These are phyloP conservation scores for Caenorhabditis macrosperma DNA, from an alignment of 2,888 invertebrate species.

Conservation along the genomic window DNA sequence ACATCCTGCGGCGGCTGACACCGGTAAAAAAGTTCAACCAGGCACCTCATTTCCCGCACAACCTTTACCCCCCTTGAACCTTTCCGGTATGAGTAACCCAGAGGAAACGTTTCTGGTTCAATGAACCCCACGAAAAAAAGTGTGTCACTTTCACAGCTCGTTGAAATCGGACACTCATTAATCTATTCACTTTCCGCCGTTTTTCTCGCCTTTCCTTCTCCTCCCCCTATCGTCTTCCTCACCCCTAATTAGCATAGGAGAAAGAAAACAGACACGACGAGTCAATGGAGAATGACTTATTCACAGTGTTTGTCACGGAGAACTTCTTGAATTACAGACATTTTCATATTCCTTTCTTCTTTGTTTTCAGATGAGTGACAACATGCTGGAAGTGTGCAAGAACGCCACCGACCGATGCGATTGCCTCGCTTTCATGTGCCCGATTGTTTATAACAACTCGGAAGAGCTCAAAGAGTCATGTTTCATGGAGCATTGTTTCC, in stretches of 20 bases:
- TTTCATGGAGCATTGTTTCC: constrained; percentile 69
- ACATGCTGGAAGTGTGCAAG: constrained; percentile 41
- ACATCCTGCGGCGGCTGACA: background rate
- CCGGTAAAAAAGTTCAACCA: background rate
- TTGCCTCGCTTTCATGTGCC: constrained; percentile 59
- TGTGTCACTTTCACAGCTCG: constrained; percentile 8
- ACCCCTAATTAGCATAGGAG: constrained; percentile 21
- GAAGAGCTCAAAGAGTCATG: constrained; percentile 62
- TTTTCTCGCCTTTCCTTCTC: background rate
- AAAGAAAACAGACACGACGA: constrained; percentile 18
- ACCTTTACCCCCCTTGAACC: constrained; percentile 34
- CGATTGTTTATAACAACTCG: constrained; percentile 60
- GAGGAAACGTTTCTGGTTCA: constrained; percentile 35
- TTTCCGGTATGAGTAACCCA: constrained; percentile 32
- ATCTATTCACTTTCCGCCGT: background rate
- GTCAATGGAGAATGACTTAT: constrained; percentile 39
- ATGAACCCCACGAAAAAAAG: constrained; percentile 22
- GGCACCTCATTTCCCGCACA: background rate
- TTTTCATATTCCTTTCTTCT: background rate
- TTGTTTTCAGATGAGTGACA: constrained; percentile 34
- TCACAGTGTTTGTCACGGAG: constrained; percentile 6
- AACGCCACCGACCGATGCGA: constrained; percentile 48
- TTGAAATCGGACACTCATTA: constrained; percentile 48
- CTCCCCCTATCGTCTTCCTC: background rate
- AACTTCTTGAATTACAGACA: constrained; percentile 11